Conservation (phyloP, 2,888 invertebrate species). For the Chirona hameri region DNA sequence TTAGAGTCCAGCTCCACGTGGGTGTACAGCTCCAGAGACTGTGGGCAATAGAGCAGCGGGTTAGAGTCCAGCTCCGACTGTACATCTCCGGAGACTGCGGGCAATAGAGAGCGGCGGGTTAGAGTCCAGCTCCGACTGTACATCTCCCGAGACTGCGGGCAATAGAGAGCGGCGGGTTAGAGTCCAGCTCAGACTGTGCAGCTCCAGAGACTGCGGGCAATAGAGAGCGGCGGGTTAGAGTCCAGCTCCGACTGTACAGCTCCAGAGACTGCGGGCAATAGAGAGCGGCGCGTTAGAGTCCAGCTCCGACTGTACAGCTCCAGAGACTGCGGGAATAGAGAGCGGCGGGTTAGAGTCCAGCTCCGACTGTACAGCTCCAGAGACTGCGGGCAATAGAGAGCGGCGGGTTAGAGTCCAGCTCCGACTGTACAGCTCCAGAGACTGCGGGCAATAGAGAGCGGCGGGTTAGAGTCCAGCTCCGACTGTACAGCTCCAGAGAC, state of each 20-base stretch:
- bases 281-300: constrained; percentile 84
- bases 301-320: constrained; percentile 63
- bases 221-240: constrained; percentile 83
- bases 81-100: no score
- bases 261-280: constrained; percentile 44
- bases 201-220: no score
- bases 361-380: constrained; percentile 59
- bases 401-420: constrained; percentile 79
- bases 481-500: constrained; percentile 48
- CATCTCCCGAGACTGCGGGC: no score
- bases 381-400: constrained; percentile 60
- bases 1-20: constrained; percentile 74
- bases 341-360: constrained; percentile 79
- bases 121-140: constrained; percentile 73
- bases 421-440: constrained; percentile 54
- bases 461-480: constrained; percentile 79
- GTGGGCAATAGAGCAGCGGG: no score
- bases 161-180: constrained; percentile 80
- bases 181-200: constrained; percentile 69
- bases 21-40: constrained; percentile 41
- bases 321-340: constrained; percentile 54
- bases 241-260: constrained; percentile 66
- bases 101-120: constrained; percentile 76
- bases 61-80: no score
- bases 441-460: constrained; percentile 64